A percentile compares a stretch with the other conserved stretches of the same genome.
phyloP scores from a whole-genome alignment of 30 jellyfish, hydroid and myxozoan species.

The Aurelia aurita region DNA sequence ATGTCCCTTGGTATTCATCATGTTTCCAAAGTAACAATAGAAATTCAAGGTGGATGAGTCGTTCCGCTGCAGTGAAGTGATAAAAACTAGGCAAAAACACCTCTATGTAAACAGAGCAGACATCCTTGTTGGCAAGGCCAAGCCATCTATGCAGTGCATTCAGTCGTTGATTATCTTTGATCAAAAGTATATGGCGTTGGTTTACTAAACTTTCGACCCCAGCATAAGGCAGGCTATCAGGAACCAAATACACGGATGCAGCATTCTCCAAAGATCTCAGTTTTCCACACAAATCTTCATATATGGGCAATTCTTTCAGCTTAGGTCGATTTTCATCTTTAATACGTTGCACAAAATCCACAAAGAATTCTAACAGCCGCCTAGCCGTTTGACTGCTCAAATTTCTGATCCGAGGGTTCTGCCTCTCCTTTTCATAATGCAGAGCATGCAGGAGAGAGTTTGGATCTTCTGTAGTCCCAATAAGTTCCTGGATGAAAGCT shows the following conservation, averaged over 20 bases:
- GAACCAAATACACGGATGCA: constrained; percentile 15
- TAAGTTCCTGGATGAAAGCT: not conserved
- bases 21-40: not conserved
- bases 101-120: not conserved
- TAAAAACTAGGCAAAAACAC: constrained; percentile 6
- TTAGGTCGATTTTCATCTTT: not conserved
- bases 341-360: not conserved
- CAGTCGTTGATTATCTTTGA: not conserved
- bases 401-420: not conserved
- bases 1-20: not conserved
- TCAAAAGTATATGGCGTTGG: not conserved
- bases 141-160: constrained; percentile 5
- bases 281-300: constrained; percentile 34
- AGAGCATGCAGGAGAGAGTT: constrained; percentile 23
- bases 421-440: not conserved
- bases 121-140: constrained; percentile 5
- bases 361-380: constrained; percentile 1
- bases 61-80: not conserved
- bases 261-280: constrained; percentile 5
- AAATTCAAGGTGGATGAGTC: constrained; percentile 45
- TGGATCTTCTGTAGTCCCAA: constrained; percentile 3
- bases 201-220: constrained; percentile 44
- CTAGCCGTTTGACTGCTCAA: not conserved
- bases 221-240: constrained; percentile 21
- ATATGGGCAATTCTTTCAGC: constrained; percentile 19